Evolutionary conservation across 2,888 invertebrate genomes (phyloP), one percentile per base, ranked within the genome.

Genomic region (Palloptera scutellata): DNA sequence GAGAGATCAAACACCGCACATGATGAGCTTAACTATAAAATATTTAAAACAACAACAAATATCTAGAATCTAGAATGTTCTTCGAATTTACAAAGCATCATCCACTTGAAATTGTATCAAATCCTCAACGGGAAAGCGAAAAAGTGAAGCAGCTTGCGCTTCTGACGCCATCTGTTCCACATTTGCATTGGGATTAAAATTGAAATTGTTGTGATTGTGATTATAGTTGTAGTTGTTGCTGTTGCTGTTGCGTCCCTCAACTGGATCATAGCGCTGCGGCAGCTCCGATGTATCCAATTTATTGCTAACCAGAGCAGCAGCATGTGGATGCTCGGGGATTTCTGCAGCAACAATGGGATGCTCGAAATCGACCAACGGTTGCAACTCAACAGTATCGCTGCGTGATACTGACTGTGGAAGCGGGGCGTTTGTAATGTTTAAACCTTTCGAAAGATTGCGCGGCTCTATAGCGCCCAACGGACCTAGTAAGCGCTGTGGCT

Each of bases 51-150:
- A 12, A 9, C 12, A 54, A 19, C 54, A 53, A 15, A 45, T 12
- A 45, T 48, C 10, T 4, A 30, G 6, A 30, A 30, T 30, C 30
- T 30, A 30, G 30, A 48, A n/a, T 1, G 6, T 8, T n/a, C 45
- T n/a, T 13, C 12, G 1, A 52, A 41, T 53, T 74, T 75, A 81
- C 73, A 81, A 77, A 15, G 83, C 83, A 73, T 83, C 83, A 48
- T 83, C 82, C 30, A 83, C 83, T 66, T 84, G 84, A 67, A 83
- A 83, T 63, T 83, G 81, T 72, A 83, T 80, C 40, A 83, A 70
- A 73, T 83, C 83, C 74, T 84, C 83, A 2, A 83, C 83, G 15
- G 83, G 83, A 72, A 84, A 83, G 2, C 84, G 80, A 62, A 83
- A 83, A 0, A 84, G 75, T 5, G 83, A 83, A 53, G 82, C 82